Percentiles rank a stretch among this genome's conserved stretches.
Evolutionary conservation across 2,113 vertebrate species (phyloP).

Genomic region (Alexandromys fortis): DNA sequence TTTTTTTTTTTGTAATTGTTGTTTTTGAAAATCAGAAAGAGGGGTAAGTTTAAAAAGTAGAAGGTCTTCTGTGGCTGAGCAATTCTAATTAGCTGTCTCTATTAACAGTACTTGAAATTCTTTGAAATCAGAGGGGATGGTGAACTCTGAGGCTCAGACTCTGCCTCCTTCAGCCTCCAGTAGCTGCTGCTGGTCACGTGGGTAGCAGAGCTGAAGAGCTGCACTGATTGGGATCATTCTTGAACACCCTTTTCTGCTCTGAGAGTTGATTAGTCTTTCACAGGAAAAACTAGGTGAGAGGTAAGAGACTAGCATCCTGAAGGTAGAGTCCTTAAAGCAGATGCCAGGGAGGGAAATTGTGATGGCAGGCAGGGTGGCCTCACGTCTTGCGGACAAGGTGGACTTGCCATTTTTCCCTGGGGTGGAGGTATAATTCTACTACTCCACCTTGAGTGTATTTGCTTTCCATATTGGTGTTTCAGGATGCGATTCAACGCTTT

Average conservation of each 20-base stretch:
- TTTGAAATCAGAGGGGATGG: not conserved
- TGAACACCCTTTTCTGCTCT: not conserved
- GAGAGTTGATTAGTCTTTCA: not conserved
- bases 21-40: not conserved
- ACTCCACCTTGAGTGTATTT: not conserved
- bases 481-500: not conserved
- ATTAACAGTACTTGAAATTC: not conserved
- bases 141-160: not conserved
- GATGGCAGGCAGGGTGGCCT: not conserved
- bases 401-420: not conserved
- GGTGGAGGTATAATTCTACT: no score
- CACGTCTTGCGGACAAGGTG: not conserved
- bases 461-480: not conserved
- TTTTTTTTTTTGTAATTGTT: no score
- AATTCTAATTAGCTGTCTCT: not conserved
- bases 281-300: not conserved
- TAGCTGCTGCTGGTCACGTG: fast-evolving
- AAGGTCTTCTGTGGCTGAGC: not conserved
- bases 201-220: not conserved
- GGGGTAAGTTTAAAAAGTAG: not conserved
- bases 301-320: not conserved
- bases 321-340: not conserved
- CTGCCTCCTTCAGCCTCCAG: not conserved
- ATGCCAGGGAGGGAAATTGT: not conserved
- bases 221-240: not conserved